Evolutionary conservation across 2,888 invertebrate species (phyloP).

Genomic region (Nemurella pictetii): DNA sequence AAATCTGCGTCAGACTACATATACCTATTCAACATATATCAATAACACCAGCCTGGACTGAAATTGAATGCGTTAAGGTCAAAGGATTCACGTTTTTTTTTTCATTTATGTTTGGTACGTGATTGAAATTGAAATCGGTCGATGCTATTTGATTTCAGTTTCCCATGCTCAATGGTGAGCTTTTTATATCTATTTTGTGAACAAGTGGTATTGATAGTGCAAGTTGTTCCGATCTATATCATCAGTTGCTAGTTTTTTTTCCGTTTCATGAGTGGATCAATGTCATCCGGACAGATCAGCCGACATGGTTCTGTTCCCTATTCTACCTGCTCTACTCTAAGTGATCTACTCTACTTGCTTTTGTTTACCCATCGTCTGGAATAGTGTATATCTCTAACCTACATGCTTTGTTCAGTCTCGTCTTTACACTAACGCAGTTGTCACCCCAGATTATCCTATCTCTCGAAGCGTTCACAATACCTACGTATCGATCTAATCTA

Average conservation of each 20-base stretch:
- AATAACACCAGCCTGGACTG: not conserved
- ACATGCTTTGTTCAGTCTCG: not conserved
- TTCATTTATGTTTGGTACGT: not conserved
- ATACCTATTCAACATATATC: not conserved
- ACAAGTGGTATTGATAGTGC: not conserved
- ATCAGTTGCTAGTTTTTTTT: not conserved
- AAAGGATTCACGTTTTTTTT: not conserved
- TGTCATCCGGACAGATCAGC: not conserved
- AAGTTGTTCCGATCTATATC: not conserved
- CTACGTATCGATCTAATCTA: not conserved
- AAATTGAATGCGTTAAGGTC: not conserved
- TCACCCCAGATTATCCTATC: not conserved
- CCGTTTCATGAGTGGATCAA: not conserved
- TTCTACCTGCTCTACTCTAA: not conserved
- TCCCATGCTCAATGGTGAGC: not conserved
- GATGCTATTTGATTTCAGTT: not conserved
- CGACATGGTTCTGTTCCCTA: not conserved
- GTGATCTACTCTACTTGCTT: not conserved
- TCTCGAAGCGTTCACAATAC: not conserved
- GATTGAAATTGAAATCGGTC: constrained; percentile 10
- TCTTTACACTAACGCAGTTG: not conserved
- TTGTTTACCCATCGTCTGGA: not conserved
- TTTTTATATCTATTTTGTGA: not conserved
- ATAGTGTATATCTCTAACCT: not conserved
- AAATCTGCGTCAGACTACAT: not conserved